These are phyloP conservation scores for Brachypterus glaber DNA, from an alignment of 2,888 invertebrate genomes.

Conservation along the genomic window DNA sequence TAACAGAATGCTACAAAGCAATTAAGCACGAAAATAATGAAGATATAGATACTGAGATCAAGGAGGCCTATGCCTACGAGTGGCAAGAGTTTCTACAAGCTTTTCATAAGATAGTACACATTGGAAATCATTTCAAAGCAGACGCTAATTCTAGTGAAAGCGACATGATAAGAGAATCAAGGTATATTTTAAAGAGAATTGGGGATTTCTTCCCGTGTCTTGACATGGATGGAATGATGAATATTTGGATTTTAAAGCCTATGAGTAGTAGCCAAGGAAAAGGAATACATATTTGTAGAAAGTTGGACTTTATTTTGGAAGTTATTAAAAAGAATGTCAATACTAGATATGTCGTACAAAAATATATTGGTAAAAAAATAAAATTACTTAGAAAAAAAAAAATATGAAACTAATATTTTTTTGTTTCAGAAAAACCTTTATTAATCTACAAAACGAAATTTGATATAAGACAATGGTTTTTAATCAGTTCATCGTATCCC, in stretches of 20 bases:
- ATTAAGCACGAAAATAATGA: conserved; percentile 50
- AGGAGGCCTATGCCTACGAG: conserved; percentile 42
- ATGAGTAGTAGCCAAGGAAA: conserved; percentile 71
- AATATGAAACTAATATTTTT: background rate
- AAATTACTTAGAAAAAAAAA: background rate
- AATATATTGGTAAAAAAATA: conserved; percentile 66
- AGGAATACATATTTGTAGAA: conserved; percentile 72
- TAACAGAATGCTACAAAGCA: conserved; percentile 60
- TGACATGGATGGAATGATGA: conserved; percentile 66
- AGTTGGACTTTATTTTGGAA: conserved; percentile 61
- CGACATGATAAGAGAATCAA: conserved; percentile 41
- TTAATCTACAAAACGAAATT: conserved; percentile 80
- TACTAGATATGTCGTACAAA: conserved; percentile 71
- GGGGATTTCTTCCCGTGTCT: conserved; percentile 52
- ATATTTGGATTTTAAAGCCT: conserved; percentile 88
- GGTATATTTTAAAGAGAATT: conserved; percentile 50
- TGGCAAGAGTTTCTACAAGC: conserved; percentile 61
- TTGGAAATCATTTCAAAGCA: conserved; percentile 44
- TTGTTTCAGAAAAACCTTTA: conserved; percentile 52
- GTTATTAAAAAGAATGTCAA: conserved; percentile 48
- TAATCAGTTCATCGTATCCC: conserved; percentile 68
- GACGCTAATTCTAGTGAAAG: conserved; percentile 22
- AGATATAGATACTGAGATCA: conserved; percentile 50
- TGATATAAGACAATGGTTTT: conserved; percentile 83
- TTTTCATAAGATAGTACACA: conserved; percentile 54